Evolutionary conservation across 2,888 invertebrate genomes (phyloP).

Genomic region (Anoncus sp.): DNA sequence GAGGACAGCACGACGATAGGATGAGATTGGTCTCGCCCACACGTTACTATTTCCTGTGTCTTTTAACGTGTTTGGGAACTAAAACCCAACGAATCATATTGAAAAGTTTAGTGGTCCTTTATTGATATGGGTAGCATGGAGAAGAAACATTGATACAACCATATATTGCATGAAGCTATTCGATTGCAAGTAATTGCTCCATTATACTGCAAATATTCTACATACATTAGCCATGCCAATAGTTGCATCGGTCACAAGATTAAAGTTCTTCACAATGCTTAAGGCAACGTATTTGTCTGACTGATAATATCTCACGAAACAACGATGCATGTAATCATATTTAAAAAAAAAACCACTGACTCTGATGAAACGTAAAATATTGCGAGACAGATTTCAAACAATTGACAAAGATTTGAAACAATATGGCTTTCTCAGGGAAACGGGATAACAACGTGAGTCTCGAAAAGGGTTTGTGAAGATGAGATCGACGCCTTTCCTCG

Average conservation of each 20-base stretch:
- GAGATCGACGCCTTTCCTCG: slow-evolving; percentile 33
- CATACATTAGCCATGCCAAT: too few species aligned
- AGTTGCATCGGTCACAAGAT: too few species aligned
- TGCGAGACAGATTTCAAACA: slow-evolving; percentile 1
- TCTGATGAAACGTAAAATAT: background rate
- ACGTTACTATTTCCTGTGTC: slow-evolving; percentile 70
- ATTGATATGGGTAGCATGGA: background rate
- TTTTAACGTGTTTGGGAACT: slow-evolving; percentile 22
- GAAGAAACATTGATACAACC: too few species aligned
- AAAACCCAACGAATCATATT: background rate
- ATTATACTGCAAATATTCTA: too few species aligned
- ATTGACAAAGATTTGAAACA: background rate
- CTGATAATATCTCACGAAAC: background rate
- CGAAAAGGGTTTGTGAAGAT: slow-evolving; percentile 31
- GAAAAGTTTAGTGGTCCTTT: background rate
- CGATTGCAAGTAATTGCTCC: too few species aligned
- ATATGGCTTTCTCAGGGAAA: background rate
- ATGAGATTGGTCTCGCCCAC: slow-evolving; percentile 73
- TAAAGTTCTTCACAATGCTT: too few species aligned
- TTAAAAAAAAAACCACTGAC: background rate
- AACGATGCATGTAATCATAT: background rate
- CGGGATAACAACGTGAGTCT: slow-evolving; percentile 18
- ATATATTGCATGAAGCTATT: too few species aligned
- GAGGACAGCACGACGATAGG: slow-evolving; percentile 65
- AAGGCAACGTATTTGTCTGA: too few species aligned